phyloP scores from a whole-genome alignment of 2,888 invertebrate genomes.

The Aleiodes testaceus region DNA sequence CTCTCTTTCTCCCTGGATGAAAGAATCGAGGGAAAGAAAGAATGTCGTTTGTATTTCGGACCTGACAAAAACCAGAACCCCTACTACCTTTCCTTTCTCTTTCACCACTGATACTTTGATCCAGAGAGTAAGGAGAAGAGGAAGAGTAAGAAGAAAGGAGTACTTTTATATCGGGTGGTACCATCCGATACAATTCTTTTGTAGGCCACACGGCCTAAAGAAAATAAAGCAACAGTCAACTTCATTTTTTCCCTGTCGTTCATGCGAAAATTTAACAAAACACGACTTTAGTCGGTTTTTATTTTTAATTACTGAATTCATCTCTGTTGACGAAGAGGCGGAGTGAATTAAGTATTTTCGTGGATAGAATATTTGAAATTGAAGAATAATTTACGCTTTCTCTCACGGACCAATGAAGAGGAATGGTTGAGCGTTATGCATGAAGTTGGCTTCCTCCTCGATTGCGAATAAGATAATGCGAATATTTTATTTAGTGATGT shows the following conservation, averaged over 20 bases:
- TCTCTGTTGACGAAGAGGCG: too few species aligned
- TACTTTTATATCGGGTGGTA: slow-evolving; percentile 26
- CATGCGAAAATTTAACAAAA: too few species aligned
- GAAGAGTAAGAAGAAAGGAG: slow-evolving; percentile 6
- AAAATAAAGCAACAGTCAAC: neutral
- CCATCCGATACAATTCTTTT: neutral
- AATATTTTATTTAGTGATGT: too few species aligned
- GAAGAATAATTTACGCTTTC: too few species aligned
- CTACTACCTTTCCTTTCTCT: slow-evolving; percentile 9
- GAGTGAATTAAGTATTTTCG: too few species aligned
- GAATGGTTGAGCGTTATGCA: too few species aligned
- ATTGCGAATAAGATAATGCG: too few species aligned
- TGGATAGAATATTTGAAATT: too few species aligned
- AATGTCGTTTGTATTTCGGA: slow-evolving; percentile 59
- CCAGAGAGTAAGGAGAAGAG: slow-evolving; percentile 33
- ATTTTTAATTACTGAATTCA: too few species aligned
- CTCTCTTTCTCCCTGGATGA: slow-evolving; percentile 42
- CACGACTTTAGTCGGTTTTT: too few species aligned
- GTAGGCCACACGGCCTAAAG: neutral
- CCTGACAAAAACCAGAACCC: slow-evolving; percentile 56
- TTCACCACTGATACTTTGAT: slow-evolving; percentile 48
- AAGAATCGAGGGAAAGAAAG: slow-evolving; percentile 56
- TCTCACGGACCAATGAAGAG: too few species aligned
- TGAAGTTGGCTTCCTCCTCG: too few species aligned
- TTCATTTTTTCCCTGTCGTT: neutral